Percentiles rank a stretch among this genome's conserved stretches.
Conservation (phyloP, 2,888 invertebrate species). For the Drosophila trichaetosa region DNA sequence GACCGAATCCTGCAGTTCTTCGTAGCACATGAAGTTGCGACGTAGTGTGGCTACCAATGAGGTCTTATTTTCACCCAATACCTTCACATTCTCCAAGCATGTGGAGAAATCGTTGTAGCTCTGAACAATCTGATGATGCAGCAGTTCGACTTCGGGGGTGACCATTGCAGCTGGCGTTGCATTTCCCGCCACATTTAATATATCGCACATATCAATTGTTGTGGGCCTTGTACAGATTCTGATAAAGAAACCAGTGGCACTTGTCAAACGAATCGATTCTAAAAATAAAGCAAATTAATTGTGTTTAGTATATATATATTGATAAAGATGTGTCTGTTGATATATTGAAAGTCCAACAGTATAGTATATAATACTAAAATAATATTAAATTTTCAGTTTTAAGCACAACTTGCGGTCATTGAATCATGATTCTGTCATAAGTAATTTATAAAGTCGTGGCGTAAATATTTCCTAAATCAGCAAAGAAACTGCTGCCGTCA, state of each 20-base stretch:
- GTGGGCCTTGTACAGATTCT: slow-evolving; percentile 69
- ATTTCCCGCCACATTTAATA: slow-evolving; percentile 53
- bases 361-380: background rate
- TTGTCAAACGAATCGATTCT: slow-evolving; percentile 80
- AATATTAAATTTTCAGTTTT: background rate
- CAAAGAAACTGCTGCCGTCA: slow-evolving; percentile 46
- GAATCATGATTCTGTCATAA: background rate
- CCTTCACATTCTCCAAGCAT: slow-evolving; percentile 27
- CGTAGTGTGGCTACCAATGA: slow-evolving; percentile 63
- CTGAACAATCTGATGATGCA: slow-evolving; percentile 70
- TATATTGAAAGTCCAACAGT: background rate
- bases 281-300: background rate
- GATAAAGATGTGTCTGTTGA: background rate
- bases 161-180: slow-evolving; percentile 37
- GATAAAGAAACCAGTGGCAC: slow-evolving; percentile 62
- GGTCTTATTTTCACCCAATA: slow-evolving; percentile 52
- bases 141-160: slow-evolving; percentile 59
- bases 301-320: background rate
- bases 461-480: slow-evolving; percentile 63
- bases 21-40: slow-evolving; percentile 73
- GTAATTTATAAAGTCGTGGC: background rate
- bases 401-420: background rate
- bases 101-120: slow-evolving; percentile 60
- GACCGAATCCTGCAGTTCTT: slow-evolving; percentile 91
- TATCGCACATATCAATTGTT: slow-evolving; percentile 58